Conservation (phyloP, 1,140 invertebrate genomes). For the Danaus melanippus region DNA sequence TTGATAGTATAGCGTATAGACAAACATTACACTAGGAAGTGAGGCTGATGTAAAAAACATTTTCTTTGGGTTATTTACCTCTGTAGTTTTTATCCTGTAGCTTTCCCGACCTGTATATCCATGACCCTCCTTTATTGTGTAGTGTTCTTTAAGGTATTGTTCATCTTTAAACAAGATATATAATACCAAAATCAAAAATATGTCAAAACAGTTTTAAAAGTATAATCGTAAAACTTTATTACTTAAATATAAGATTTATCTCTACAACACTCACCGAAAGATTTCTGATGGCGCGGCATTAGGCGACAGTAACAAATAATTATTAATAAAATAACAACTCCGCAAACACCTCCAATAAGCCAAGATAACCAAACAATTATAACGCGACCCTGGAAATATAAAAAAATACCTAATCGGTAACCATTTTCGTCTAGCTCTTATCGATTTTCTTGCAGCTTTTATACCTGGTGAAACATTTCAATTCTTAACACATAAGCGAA, state of each 20-base stretch:
- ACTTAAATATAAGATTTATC: slow-evolving; percentile 3
- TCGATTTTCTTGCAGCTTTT: slow-evolving; percentile 32
- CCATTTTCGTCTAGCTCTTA: slow-evolving; percentile 21
- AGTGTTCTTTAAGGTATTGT: slow-evolving; percentile 59
- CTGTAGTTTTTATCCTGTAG: slow-evolving; percentile 55
- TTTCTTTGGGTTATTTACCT: slow-evolving; percentile 31
- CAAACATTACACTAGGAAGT: not conserved
- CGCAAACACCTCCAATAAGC: slow-evolving; percentile 68
- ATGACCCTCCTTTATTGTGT: slow-evolving; percentile 58
- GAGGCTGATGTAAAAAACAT: slow-evolving; percentile 4
- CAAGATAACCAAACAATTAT: slow-evolving; percentile 72
- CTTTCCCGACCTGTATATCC: slow-evolving; percentile 50
- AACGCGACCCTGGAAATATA: slow-evolving; percentile 55
- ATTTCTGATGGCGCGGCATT: slow-evolving; percentile 72
- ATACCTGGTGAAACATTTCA: slow-evolving; percentile 70
- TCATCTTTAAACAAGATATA: slow-evolving; percentile 46
- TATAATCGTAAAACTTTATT: slow-evolving; percentile 6
- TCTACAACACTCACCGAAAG: slow-evolving; percentile 46
- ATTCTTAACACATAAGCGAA: slow-evolving; percentile 51
- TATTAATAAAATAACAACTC: slow-evolving; percentile 67
- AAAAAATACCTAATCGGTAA: slow-evolving; percentile 32
- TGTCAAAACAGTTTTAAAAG: not conserved
- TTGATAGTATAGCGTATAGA: too few relatives aligned
- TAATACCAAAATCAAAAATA: slow-evolving; percentile 1
- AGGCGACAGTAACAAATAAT: slow-evolving; percentile 72